phyloP scores from a whole-genome alignment of 2,797 vertebrate species.

The Steatocranus sp. region DNA sequence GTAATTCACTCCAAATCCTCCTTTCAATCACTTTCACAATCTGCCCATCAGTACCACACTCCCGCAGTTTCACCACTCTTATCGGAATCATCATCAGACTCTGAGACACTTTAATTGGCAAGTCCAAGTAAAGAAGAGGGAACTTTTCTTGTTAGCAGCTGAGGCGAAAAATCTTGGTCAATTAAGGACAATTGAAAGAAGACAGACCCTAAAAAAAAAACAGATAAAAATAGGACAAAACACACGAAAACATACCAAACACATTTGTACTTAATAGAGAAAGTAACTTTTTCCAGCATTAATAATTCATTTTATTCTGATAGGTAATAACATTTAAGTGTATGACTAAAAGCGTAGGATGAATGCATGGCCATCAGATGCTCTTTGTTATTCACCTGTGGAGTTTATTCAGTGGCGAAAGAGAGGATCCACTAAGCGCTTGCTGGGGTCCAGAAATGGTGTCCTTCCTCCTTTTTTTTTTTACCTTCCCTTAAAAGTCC shows the following conservation, averaged over 20 bases:
- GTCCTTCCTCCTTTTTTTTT: not conserved
- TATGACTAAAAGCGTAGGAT: not conserved
- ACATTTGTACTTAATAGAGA: not conserved
- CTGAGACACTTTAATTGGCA: slow-evolving; percentile 3
- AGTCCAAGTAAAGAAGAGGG: not conserved
- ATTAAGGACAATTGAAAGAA: not conserved
- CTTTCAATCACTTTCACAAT: slow-evolving; percentile 36
- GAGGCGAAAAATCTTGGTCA: not conserved
- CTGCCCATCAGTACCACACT: slow-evolving; percentile 13
- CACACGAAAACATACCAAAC: not conserved
- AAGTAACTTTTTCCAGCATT: not conserved
- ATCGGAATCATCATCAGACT: slow-evolving; percentile 9
- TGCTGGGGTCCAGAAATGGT: not conserved
- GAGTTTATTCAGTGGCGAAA: slow-evolving; percentile 17
- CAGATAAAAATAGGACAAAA: not conserved
- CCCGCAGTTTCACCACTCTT: not conserved
- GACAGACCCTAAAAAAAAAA: not conserved
- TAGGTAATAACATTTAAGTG: slow-evolving; percentile 28
- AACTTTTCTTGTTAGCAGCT: not conserved
- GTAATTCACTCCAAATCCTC: slow-evolving; percentile 23
- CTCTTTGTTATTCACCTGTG: slow-evolving; percentile 34
- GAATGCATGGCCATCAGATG: not conserved
- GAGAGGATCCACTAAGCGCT: slow-evolving; percentile 14
- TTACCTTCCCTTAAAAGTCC: slow-evolving; percentile 7
- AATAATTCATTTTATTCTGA: not conserved